Evolutionary conservation across 2,797 vertebrate species (phyloP).

Genomic region (Xenopus petersii): DNA sequence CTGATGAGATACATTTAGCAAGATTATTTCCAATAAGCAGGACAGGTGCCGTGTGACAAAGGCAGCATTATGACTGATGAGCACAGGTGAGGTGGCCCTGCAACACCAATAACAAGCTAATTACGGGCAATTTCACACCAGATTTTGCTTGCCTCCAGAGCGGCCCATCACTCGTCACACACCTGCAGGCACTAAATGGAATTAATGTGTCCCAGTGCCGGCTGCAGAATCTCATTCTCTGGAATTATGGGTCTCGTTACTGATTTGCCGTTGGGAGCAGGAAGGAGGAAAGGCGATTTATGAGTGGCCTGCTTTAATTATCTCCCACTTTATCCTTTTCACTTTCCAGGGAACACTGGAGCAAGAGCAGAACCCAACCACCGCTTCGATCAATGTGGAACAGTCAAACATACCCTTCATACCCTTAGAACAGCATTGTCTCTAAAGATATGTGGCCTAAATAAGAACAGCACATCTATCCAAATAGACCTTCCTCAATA

Average conservation of each 20-base stretch:
- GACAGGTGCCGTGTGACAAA: constrained; percentile 82
- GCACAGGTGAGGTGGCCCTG: constrained; percentile 49
- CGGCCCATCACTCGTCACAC: constrained; percentile 4
- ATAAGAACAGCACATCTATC: not conserved
- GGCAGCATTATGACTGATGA: constrained; percentile 74
- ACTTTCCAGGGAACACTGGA: not conserved
- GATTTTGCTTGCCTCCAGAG: constrained; percentile 2
- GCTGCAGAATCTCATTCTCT: not conserved
- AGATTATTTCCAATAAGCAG: constrained; percentile 70
- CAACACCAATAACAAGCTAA: constrained; percentile 56
- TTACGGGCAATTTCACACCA: constrained; percentile 59
- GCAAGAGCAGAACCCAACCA: not conserved
- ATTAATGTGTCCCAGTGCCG: constrained; percentile 45
- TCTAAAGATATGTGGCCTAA: not conserved
- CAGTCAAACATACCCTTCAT: too few species aligned
- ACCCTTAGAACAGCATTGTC: too few species aligned
- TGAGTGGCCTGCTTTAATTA: constrained; percentile 34
- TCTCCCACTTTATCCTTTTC: not conserved
- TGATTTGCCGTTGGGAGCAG: constrained; percentile 11
- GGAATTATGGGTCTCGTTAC: constrained; percentile 4
- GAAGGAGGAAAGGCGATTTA: constrained; percentile 23
- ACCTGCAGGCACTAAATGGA: constrained; percentile 53
- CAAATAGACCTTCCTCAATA: too few species aligned
- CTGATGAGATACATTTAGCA: constrained; percentile 72
- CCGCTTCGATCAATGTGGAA: not conserved